Conservation (phyloP, 2,888 invertebrate species). For the Nymphalis urticae region DNA sequence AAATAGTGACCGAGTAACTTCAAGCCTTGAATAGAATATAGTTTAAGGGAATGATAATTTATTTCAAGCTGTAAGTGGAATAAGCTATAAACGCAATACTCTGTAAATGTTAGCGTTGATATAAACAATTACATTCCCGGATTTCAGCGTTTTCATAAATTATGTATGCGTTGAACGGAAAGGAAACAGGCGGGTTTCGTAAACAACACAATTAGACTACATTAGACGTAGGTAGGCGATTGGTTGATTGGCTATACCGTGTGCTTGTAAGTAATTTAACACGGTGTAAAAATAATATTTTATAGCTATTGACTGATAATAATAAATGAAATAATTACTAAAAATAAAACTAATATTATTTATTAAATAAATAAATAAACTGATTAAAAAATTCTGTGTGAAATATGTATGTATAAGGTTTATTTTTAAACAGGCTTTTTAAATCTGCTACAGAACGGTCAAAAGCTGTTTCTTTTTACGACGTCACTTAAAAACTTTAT, state of each 20-base stretch:
- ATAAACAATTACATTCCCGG: conserved; percentile 37
- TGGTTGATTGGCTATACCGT: neutral
- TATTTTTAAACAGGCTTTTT: too few species aligned
- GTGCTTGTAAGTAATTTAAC: neutral
- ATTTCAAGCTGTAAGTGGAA: neutral
- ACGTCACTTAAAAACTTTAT: too few species aligned
- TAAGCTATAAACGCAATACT: conserved; percentile 7
- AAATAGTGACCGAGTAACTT: too few species aligned
- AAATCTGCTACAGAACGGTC: too few species aligned
- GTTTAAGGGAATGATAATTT: neutral
- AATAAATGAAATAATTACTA: too few species aligned
- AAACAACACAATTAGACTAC: conserved; percentile 32
- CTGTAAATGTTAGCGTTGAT: conserved; percentile 22
- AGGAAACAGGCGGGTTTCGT: conserved; percentile 28
- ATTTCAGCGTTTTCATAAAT: conserved; percentile 37
- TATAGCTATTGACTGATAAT: too few species aligned
- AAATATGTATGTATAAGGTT: too few species aligned
- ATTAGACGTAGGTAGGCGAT: neutral
- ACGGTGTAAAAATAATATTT: neutral
- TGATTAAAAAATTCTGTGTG: too few species aligned
- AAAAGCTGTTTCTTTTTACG: too few species aligned
- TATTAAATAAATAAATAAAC: too few species aligned
- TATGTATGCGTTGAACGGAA: conserved; percentile 35
- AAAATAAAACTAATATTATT: too few species aligned
- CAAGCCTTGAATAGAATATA: too few species aligned